Evolutionary conservation across 23 tunicate species (phyloP).

Genomic region (Pegea sp.): DNA sequence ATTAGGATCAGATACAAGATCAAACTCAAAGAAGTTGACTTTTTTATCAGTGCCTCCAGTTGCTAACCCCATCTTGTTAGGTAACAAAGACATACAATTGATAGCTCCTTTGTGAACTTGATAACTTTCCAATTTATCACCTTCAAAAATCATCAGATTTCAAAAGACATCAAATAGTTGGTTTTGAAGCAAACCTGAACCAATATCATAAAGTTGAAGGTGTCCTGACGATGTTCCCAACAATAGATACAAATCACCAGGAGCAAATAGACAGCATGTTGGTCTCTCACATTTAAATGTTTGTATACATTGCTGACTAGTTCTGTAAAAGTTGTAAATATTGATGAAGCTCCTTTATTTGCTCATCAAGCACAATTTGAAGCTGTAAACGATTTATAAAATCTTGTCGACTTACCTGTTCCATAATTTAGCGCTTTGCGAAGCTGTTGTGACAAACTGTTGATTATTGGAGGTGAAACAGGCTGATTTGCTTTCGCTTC

Average conservation of each 20-base stretch:
- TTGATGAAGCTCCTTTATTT: not conserved
- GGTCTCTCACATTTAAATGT: constrained; percentile 27
- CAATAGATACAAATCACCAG: constrained; percentile 60
- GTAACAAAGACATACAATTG: constrained; percentile 6
- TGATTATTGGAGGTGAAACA: constrained; percentile 62
- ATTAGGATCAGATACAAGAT: constrained; percentile 40
- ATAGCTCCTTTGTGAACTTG: constrained; percentile 23
- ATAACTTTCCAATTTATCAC: constrained; percentile 17
- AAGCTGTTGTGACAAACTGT: constrained; percentile 35
- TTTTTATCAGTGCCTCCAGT: constrained; percentile 52
- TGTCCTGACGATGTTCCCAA: constrained; percentile 58
- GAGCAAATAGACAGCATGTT: constrained; percentile 40
- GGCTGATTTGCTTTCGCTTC: constrained; percentile 29
- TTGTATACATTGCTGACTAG: constrained; percentile 50
- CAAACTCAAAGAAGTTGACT: constrained; percentile 82
- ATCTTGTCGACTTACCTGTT: constrained; percentile 21
- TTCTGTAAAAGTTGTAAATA: constrained; percentile 7
- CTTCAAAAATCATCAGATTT: constrained; percentile 8
- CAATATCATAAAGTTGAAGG: constrained; percentile 54
- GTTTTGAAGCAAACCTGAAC: constrained; percentile 26
- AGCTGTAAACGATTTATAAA: not conserved
- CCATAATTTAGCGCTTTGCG: constrained; percentile 70
- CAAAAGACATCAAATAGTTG: too few species aligned
- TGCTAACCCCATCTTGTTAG: constrained; percentile 31
- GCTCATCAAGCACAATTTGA: not conserved